Evolutionary conservation across 2,113 vertebrate species (phyloP).

Genomic region (Sapayoa aenigma): DNA sequence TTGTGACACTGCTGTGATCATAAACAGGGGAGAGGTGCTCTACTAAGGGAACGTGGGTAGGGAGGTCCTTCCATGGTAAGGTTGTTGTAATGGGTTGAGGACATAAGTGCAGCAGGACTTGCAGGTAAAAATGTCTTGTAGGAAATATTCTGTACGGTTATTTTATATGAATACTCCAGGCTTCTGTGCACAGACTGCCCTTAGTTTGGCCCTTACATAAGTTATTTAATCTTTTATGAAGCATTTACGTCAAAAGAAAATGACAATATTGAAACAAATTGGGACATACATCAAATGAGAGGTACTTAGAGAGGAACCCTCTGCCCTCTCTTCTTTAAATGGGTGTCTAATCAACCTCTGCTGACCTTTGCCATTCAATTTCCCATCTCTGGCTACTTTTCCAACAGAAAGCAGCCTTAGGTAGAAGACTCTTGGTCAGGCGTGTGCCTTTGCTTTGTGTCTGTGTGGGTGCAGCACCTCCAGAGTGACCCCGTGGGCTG

Average conservation of each 20-base stretch:
- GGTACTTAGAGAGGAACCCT: not conserved
- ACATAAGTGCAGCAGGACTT: not conserved
- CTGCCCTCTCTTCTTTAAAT: not conserved
- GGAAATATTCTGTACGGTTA: not conserved
- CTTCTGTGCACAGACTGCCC: not conserved
- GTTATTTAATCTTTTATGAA: constrained; percentile 23
- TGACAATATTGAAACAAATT: not conserved
- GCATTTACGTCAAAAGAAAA: not conserved
- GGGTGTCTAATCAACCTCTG: not conserved
- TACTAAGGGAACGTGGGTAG: too few relatives aligned
- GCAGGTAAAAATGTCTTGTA: not conserved
- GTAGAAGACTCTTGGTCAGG: not conserved
- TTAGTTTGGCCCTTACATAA: not conserved
- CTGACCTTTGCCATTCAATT: not conserved
- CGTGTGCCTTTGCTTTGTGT: not conserved
- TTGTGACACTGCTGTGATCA: not conserved
- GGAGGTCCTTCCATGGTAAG: not conserved
- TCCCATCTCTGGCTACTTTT: not conserved
- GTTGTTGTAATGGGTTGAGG: not conserved
- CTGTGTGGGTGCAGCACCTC: not conserved
- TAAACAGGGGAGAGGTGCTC: not conserved
- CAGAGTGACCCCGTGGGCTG: not conserved
- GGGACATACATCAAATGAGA: not conserved
- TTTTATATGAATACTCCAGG: not conserved
- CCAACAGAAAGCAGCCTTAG: not conserved